phyloP scores from a whole-genome alignment of 2,113 vertebrate species.

The Indicator maculatus region DNA sequence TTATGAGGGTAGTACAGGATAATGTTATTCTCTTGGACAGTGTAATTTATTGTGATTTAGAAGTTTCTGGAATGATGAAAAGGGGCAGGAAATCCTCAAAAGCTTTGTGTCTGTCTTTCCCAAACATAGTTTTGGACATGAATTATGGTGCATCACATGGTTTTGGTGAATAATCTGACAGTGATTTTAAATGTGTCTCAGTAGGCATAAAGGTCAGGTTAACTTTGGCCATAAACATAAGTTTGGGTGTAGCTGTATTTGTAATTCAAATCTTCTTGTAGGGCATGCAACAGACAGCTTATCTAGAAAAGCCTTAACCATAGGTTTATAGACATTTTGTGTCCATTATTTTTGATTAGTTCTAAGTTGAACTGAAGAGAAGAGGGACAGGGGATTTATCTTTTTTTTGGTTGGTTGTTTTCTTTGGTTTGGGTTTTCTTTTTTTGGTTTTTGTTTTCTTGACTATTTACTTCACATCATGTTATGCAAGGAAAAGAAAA shows the following conservation, averaged over 20 bases:
- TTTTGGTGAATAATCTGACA: constrained; percentile 40
- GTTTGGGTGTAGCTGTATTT: neutral
- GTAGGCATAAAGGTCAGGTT: neutral
- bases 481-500: neutral
- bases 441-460: neutral
- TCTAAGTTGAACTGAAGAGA: neutral
- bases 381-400: neutral
- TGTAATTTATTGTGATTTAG: neutral
- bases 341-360: neutral
- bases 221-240: neutral
- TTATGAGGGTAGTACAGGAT: constrained; percentile 48
- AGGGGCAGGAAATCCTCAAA: neutral
- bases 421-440: too few species aligned
- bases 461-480: neutral
- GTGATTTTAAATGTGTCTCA: constrained; percentile 15
- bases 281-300: neutral
- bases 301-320: neutral
- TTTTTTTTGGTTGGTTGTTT: neutral
- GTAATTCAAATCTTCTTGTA: neutral
- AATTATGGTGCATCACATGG: neutral
- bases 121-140: constrained; percentile 6
- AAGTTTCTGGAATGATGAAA: constrained; percentile 4
- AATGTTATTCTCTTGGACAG: constrained; percentile 8
- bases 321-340: neutral
- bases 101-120: constrained; percentile 6